Base-by-base conservation (phyloP, 2,888 invertebrate genomes). In the Biston stratarius region DNA sequence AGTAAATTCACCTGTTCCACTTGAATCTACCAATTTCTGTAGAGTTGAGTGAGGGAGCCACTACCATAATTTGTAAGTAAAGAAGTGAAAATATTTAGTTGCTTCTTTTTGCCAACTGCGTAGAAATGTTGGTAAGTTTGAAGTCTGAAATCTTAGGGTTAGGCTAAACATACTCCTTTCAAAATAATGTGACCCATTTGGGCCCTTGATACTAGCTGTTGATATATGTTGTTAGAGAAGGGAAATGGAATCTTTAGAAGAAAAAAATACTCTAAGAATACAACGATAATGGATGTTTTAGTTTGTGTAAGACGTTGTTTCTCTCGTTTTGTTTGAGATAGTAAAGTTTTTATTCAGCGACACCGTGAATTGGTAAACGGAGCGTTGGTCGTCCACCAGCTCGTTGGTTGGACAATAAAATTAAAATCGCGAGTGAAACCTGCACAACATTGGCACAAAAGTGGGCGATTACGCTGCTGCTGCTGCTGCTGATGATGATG, bases 121-220 rank as follows among this genome's bases (percentile, higher is more conserved):
- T 8, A 12, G 12, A 12, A 42, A 55, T 42, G 8, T 44, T 55
- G 42, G 42, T 14, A 1, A 1, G 36, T 14, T 36, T 63, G 15
- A 42, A 58, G 52, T 14, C 44, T 63, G 36, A 42, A 58, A 58
- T 52, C 82, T 42, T 84, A 81, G 71, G 53, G 74, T 57, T 52
- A 73, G 74, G 77, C 76, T 78, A 79, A 83, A 82, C 84, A 80
- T 79, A 80, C 80, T 79, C 73, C 73, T 74, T 80, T 79, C 80
- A 79, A 81, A n/a, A n/a, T n/a, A n/a, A 83, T 83, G 81, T 77
- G 83, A 81, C 78, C 81, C 85, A 84, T 85, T 89, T 85, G 82
- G 82, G 77, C 80, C 79, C 82, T 85, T 82, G 84, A 86, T 85
- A 83, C 83, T 81, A 81, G 75, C 81, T 75, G 82, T 76, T 83